Base-by-base conservation (phyloP, 2,797 vertebrate genomes). In the Pseudocheirus occidentalis region DNA sequence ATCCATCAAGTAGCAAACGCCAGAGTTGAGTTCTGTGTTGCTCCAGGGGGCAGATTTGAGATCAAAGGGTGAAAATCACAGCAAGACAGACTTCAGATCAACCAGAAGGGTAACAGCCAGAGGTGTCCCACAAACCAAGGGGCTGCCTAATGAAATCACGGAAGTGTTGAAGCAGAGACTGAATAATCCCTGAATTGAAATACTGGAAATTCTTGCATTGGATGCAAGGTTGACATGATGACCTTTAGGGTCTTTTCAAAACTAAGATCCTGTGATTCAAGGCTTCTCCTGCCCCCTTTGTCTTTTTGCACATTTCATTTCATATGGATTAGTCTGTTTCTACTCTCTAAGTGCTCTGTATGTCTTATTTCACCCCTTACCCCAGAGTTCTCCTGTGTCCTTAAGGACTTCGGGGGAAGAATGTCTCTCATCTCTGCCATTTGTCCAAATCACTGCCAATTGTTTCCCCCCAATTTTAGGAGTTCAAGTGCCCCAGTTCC, bases 1-100 rank as follows among this genome's bases (percentile, higher is more conserved):
- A 93, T 28, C 29, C 10, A 11, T 66, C 81, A 54, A 10, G 1
- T 91, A 46, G 58, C 90, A 73, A 62, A 90, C 28, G 24, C 53
- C 91, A 87, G 62, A 62, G 92, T 91, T 50, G n/a, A 93, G 31
- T 92, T 95, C 73, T 50, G 54, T 81, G 3, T 59, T 89, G 18
- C 53, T 93, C 59, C 94, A 54, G 3, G 55, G 12, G 34, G 40
- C 1, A 59, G 58, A 91, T 54, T 16, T 94, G 89, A 7, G 24
- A 55, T 13, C 29, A 92, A 94, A 1, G 34, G 52, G n/a, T 50
- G 94, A 40, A 73, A 34, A 24, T 92, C 94, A 40, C 4, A 95
- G 31, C 29, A 21, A 66, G 90, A 55, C 91, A 93, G 6, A 16
- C 57, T 52, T 93, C 29, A 73, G 62, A n/a, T 40, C 50, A 13